Percentiles rank a stretch among this genome's conserved stretches.
phyloP scores from a whole-genome alignment of 2,113 vertebrate species.

The Corvus moneduloides region DNA sequence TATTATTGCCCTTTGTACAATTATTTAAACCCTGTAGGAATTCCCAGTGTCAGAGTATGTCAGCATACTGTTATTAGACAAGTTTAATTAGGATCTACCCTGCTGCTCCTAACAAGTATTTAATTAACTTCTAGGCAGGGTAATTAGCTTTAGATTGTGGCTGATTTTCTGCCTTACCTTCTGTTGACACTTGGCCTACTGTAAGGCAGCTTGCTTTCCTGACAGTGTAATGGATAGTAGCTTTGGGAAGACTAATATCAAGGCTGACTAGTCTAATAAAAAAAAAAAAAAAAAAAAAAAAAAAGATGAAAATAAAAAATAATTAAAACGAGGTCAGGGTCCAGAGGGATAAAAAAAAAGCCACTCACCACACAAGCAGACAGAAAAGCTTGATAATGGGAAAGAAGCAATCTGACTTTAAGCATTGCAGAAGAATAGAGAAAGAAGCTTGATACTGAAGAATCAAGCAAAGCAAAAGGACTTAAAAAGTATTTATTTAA shows the following conservation, averaged over 20 bases:
- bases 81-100: slow-evolving; percentile 88
- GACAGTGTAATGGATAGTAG: slow-evolving; percentile 80
- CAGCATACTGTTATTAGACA: slow-evolving; percentile 85
- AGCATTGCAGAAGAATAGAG: not conserved
- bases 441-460: not conserved
- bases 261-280: slow-evolving; percentile 65
- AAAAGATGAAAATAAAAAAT: slow-evolving; percentile 56
- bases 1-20: slow-evolving; percentile 76
- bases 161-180: slow-evolving; percentile 83
- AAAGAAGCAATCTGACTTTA: slow-evolving; percentile 52
- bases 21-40: slow-evolving; percentile 80
- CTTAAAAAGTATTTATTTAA: slow-evolving; percentile 14
- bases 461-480: not conserved
- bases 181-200: slow-evolving; percentile 81
- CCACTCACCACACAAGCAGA: slow-evolving; percentile 36
- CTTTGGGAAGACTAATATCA: slow-evolving; percentile 63
- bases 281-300: not conserved
- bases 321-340: slow-evolving; percentile 61
- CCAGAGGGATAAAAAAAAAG: slow-evolving; percentile 46
- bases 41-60: slow-evolving; percentile 81
- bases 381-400: slow-evolving; percentile 20
- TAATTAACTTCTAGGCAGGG: slow-evolving; percentile 88
- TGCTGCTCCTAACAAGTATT: slow-evolving; percentile 85
- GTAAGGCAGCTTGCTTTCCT: slow-evolving; percentile 61
- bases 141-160: slow-evolving; percentile 85